phyloP scores from a whole-genome alignment of 2,888 invertebrate genomes.

The Eupithecia tripunctaria region DNA sequence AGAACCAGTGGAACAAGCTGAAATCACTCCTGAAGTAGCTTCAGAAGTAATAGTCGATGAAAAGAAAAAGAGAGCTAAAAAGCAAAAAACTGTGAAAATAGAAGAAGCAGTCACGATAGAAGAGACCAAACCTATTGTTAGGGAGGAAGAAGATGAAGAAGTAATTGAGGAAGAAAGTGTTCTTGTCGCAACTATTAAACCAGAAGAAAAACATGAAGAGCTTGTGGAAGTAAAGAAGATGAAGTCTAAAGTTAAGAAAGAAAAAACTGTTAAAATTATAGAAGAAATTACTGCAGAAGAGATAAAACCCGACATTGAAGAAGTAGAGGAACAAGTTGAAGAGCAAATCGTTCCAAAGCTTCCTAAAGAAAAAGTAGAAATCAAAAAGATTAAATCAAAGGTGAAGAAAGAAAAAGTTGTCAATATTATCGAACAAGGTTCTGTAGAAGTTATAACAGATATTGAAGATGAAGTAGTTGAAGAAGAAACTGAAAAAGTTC shows the following conservation, averaged over 20 bases:
- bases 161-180: background rate
- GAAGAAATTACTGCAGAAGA: conserved; percentile 6
- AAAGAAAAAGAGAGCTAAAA: conserved; percentile 50
- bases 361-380: background rate
- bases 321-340: background rate
- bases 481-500: background rate
- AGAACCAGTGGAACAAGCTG: conserved; percentile 59
- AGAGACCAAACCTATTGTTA: conserved; percentile 27
- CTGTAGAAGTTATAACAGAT: background rate
- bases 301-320: background rate
- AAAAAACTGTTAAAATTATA: conserved; percentile 2
- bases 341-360: background rate
- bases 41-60: conserved; percentile 71
- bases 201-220: background rate
- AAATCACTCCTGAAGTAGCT: conserved; percentile 64
- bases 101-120: conserved; percentile 52
- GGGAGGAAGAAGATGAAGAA: conserved; percentile 20
- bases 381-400: background rate
- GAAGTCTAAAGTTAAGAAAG: conserved; percentile 22
- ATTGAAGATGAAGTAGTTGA: background rate
- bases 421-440: background rate
- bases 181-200: background rate
- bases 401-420: background rate
- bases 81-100: conserved; percentile 46
- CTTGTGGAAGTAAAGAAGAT: background rate